Conservation (phyloP, 2,113 vertebrate species). For the Cathartes aura region DNA sequence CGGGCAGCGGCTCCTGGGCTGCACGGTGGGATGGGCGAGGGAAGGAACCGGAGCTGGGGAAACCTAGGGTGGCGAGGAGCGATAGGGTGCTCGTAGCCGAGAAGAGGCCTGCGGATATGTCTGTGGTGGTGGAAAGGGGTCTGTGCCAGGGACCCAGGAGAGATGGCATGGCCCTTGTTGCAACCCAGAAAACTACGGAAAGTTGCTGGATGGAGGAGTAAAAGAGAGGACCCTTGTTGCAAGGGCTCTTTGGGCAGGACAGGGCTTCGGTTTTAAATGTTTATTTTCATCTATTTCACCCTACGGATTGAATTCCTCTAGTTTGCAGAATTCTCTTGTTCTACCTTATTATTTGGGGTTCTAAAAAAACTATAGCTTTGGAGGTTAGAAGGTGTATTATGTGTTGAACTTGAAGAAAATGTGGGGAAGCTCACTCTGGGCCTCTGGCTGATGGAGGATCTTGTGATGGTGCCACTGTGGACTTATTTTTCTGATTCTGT, state of each 20-base stretch:
- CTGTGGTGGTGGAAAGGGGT: not conserved
- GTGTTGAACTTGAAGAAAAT: not conserved
- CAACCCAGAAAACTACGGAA: rapidly evolving
- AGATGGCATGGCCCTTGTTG: rapidly evolving
- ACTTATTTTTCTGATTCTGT: not conserved
- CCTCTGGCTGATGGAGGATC: not conserved
- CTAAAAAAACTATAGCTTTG: not conserved
- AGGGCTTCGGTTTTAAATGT: not conserved
- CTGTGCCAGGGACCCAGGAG: not conserved
- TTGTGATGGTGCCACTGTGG: rapidly evolving
- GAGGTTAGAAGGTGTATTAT: not conserved
- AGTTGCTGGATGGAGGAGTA: not conserved
- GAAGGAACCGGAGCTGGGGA: rapidly evolving
- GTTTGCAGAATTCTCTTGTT: not conserved
- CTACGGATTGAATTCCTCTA: not conserved
- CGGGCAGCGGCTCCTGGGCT: rapidly evolving
- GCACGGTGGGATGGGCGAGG: not conserved
- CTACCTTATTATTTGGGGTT: not conserved
- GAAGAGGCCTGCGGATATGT: rapidly evolving
- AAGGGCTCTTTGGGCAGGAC: not conserved
- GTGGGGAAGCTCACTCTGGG: not conserved
- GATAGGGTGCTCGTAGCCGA: not conserved
- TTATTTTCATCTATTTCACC: not conserved
- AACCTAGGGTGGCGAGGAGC: rapidly evolving
- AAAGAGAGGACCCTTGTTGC: not conserved